Conservation (phyloP, 1,140 invertebrate genomes). For the Drosophila subpulchrella region DNA sequence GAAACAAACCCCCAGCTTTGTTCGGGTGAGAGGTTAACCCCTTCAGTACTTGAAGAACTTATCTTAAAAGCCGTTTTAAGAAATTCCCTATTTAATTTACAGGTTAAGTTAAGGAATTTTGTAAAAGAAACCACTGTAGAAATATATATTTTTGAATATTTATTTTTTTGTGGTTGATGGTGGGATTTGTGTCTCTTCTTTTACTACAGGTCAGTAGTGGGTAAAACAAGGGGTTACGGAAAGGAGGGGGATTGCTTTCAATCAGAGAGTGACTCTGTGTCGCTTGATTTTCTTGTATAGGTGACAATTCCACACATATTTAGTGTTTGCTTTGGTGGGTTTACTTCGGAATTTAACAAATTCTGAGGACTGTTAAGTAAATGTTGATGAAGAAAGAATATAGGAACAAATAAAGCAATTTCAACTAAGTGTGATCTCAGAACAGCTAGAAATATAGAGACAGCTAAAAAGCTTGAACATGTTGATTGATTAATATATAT, state of each 20-base stretch:
- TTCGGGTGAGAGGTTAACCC: constrained; percentile 16
- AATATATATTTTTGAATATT: too few relatives aligned
- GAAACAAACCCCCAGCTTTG: constrained; percentile 38
- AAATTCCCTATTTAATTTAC: background rate
- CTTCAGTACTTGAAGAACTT: background rate
- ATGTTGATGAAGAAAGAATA: background rate
- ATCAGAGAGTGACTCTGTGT: constrained; percentile 3
- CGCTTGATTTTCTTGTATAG: background rate
- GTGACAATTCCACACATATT: constrained; percentile 18
- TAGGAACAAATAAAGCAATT: too few relatives aligned
- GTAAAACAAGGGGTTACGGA: background rate
- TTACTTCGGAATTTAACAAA: constrained; percentile 1
- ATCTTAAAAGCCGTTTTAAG: too few relatives aligned
- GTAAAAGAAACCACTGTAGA: too few relatives aligned
- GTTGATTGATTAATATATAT: too few relatives aligned
- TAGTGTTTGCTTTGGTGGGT: background rate
- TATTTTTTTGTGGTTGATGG: too few relatives aligned
- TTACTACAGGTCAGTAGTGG: background rate
- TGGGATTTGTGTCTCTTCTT: too few relatives aligned
- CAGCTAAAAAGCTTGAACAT: too few relatives aligned
- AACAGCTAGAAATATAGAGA: too few relatives aligned
- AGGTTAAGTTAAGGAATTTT: too few relatives aligned
- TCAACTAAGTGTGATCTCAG: too few relatives aligned
- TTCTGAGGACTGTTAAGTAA: background rate
- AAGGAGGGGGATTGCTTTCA: background rate